Evolutionary conservation across 2,888 invertebrate genomes (phyloP).

Genomic region (Petrolisthes manimaculis): DNA sequence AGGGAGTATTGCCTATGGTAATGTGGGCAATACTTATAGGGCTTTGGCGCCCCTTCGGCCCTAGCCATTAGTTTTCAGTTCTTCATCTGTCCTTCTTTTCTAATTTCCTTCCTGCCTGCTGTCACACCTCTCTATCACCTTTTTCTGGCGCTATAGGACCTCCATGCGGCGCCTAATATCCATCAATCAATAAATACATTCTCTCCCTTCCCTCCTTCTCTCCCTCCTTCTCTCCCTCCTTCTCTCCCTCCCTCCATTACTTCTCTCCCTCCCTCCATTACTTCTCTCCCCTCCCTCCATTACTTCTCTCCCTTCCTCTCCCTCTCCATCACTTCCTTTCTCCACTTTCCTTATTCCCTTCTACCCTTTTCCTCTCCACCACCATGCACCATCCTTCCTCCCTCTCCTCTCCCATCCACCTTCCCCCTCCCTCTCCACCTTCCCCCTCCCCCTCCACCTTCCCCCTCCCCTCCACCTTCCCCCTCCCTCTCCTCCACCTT

Average conservation of each 20-base stretch:
- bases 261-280: not conserved
- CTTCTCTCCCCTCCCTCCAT: not conserved
- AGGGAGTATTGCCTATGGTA: too few relatives aligned
- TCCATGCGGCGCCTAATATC: too few relatives aligned
- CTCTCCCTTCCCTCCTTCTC: constrained; percentile 27
- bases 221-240: too few relatives aligned
- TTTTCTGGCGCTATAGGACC: too few relatives aligned
- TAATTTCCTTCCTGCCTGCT: too few relatives aligned
- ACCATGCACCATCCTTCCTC: not conserved
- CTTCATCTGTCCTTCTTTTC: too few relatives aligned
- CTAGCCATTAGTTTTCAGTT: too few relatives aligned
- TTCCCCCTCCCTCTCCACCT: not conserved
- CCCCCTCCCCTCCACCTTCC: not conserved
- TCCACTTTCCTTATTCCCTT: not conserved
- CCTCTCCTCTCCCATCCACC: not conserved
- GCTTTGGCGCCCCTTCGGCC: too few relatives aligned
- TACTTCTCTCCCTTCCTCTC: not conserved
- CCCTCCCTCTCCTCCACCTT: not conserved
- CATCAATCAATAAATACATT: too few relatives aligned
- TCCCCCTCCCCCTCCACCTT: not conserved
- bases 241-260: too few relatives aligned
- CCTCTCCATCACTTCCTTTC: constrained; percentile 18
- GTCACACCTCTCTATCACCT: too few relatives aligned
- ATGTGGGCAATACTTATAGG: too few relatives aligned
- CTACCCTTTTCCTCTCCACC: not conserved